A percentile compares a stretch with the other conserved stretches of the same genome.
Conservation (phyloP, 2,888 invertebrate species). For the Ophion obscuratus region DNA sequence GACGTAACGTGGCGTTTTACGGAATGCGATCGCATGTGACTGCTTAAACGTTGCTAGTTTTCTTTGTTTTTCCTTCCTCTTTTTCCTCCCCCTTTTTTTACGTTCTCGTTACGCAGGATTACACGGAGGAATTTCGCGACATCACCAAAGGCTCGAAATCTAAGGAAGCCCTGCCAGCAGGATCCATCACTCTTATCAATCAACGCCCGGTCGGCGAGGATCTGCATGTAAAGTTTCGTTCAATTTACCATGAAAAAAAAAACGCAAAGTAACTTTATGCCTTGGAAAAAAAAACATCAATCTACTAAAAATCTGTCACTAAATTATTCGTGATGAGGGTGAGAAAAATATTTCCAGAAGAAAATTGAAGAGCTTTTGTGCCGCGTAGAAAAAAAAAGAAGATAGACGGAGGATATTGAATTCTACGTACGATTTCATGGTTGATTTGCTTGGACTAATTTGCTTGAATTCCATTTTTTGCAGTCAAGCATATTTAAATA, state of each 20-base stretch:
- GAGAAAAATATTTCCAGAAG: neutral
- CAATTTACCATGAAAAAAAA: slow-evolving; percentile 67
- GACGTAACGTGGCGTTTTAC: slow-evolving; percentile 66
- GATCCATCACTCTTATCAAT: slow-evolving; percentile 97
- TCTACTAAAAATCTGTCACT: neutral
- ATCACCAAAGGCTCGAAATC: slow-evolving; percentile 96
- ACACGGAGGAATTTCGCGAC: slow-evolving; percentile 98
- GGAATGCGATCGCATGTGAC: slow-evolving; percentile 85
- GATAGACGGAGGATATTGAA: neutral
- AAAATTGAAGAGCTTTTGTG: neutral
- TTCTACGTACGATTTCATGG: neutral
- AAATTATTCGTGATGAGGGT: neutral
- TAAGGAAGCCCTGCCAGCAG: slow-evolving; percentile 96
- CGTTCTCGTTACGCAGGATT: slow-evolving; percentile 90
- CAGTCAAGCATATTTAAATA: too few species aligned
- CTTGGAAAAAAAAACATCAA: neutral
- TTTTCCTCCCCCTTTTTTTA: slow-evolving; percentile 19
- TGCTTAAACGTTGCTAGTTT: slow-evolving; percentile 82
- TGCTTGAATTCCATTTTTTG: too few species aligned
- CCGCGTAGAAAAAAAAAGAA: neutral
- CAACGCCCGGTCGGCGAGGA: slow-evolving; percentile 98
- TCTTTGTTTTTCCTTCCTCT: slow-evolving; percentile 31
- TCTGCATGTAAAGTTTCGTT: slow-evolving; percentile 90
- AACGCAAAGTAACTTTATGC: neutral
- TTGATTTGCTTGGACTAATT: too few species aligned